These are phyloP conservation scores for Tenthredo distinguenda DNA, from an alignment of 2,888 invertebrate genomes.

Conservation along the genomic window DNA sequence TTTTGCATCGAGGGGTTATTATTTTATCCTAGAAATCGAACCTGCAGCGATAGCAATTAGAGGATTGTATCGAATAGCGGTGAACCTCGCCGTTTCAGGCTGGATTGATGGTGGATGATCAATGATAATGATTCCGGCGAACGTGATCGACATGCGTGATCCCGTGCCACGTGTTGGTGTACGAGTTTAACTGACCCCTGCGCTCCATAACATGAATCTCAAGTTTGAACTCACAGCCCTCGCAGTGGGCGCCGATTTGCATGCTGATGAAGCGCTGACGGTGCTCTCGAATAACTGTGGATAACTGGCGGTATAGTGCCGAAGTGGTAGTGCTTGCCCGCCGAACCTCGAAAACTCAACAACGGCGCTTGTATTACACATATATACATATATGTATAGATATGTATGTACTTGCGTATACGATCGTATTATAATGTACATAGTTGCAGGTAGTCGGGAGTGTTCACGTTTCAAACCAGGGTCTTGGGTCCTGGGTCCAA, in stretches of 20 bases:
- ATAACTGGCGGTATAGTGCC: conserved; percentile 32
- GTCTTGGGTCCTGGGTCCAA: conserved; percentile 24
- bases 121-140: conserved; percentile 73
- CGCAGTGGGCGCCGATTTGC: conserved; percentile 61
- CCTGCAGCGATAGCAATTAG: conserved; percentile 64
- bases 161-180: conserved; percentile 65
- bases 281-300: conserved; percentile 50
- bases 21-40: conserved; percentile 51
- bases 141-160: conserved; percentile 73
- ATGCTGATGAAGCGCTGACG: conserved; percentile 63
- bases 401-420: background rate
- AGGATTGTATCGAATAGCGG: conserved; percentile 58
- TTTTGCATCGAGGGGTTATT: conserved; percentile 39
- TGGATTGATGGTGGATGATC: conserved; percentile 67
- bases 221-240: conserved; percentile 57
- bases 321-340: conserved; percentile 1
- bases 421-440: conserved; percentile 22
- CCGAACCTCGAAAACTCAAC: conserved; percentile 36
- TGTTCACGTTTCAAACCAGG: conserved; percentile 32
- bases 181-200: conserved; percentile 60
- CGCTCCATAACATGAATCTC: conserved; percentile 62
- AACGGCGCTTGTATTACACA: conserved; percentile 18
- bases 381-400: background rate
- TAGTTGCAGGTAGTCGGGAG: conserved; percentile 35
- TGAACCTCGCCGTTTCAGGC: conserved; percentile 53